Evolutionary conservation across 2,888 invertebrate species (phyloP), one percentile per base, ranked within the genome.

Genomic region (Nomada ferruginata): DNA sequence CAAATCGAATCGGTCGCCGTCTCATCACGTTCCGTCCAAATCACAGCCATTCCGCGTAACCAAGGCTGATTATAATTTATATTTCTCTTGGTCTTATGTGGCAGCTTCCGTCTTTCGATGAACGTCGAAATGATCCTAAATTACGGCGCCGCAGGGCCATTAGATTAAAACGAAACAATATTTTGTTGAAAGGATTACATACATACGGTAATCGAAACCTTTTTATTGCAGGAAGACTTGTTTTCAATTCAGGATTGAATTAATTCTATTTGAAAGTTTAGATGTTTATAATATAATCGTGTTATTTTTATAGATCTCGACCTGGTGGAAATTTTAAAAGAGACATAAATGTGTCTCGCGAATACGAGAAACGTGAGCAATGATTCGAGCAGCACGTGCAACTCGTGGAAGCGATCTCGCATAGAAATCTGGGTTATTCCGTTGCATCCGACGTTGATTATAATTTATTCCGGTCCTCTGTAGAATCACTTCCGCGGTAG

Each of bases 1-100:
- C 92, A 93, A 92, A 93, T 93, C 92, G 93, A 93, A 93, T 93
- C 89, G 91, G 73, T 78, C 89, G 83, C 86, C 91, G 91, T 92
- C 92, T 92, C 92, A 92, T 92, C 93, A 92, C 92, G 92, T 93
- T 88, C 88, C 90, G 84, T 87, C 89, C 86, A 85, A 88, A 87
- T 85, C 86, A 85, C 77, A 78, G 66, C 76, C 81, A 82, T 65
- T 57, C 76, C 87, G 59, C 61, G 75, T 68, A 66, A 64, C 52
- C 71, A 81, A 83, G 76, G 81, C 89, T 92, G 92, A 93, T 93
- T 92, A 92, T 91, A 92, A 92, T 92, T 91, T 91, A 92, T 91
- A 90, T 79, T 83, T 75, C 61, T 73, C 47, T 57, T n/a, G 50
- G 42, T 10, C 55, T 13, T 20, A 55, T 36, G 53, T 29, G 47